Evolutionary conservation across 2,113 vertebrate species (phyloP).

Genomic region (Oreochromis tanganicae): DNA sequence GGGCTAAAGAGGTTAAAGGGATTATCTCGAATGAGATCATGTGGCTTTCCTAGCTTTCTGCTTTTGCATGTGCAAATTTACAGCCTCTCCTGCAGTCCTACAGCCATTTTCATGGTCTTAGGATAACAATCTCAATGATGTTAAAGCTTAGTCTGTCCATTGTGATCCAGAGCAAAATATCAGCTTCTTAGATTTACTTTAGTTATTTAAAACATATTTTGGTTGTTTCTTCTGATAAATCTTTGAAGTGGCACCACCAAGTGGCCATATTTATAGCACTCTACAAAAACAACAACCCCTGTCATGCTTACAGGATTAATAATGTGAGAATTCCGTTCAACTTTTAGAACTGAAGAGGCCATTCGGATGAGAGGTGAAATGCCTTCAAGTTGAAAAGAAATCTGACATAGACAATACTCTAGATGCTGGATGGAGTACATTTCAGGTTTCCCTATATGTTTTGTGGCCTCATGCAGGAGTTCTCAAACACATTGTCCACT

Average conservation of each 20-base stretch:
- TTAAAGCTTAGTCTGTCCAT: background rate
- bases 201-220: background rate
- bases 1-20: background rate
- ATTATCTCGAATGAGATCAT: background rate
- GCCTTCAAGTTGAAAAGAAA: background rate
- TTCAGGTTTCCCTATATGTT: background rate
- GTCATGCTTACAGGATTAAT: background rate
- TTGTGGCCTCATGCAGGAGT: fast-evolving
- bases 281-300: background rate
- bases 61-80: background rate
- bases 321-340: background rate
- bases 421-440: background rate
- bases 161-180: background rate
- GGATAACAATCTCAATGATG: background rate
- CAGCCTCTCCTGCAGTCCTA: background rate
- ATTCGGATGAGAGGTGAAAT: background rate
- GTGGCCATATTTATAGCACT: background rate
- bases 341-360: background rate
- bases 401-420: background rate
- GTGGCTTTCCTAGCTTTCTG: background rate
- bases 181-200: background rate
- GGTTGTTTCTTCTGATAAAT: background rate
- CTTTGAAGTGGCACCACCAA: background rate
- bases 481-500: background rate
- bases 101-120: fast-evolving